Evolutionary conservation across 2,113 vertebrate species (phyloP), one percentile per base, ranked within the genome.

Genomic region (Petroica traversi): DNA sequence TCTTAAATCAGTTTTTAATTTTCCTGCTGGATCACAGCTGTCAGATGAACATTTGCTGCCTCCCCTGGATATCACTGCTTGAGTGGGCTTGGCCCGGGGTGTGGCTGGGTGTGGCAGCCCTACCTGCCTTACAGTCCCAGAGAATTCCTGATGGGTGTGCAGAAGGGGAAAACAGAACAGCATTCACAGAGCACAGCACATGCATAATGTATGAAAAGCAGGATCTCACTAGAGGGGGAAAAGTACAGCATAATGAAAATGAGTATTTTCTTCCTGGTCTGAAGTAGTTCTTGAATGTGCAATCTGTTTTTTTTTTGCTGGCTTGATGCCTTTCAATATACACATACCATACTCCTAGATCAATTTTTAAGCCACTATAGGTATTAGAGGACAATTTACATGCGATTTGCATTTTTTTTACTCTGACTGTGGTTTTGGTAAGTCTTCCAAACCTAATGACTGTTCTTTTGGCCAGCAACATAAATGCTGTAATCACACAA

Each of bases 401-500:
- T 98, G 96, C 94, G 93, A 98, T 98, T 98, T 98, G 97, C 97
- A 97, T 98, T 95, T 98, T 98, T 94, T 90, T 91, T 79, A 95
- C 93, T 97, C 96, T 97, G 96, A 97, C 98, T 98, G 98, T 97
- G 98, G 98, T 98, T 98, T 98, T 97, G 97, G 95, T 98, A 97
- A 97, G 98, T 97, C 97, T 98, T 98, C 98, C 98, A 98, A 98
- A 97, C 96, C 98, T 98, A 98, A 98, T 99, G 98, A 98, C 98
- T 98, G 98, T 98, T 98, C 98, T 97, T 98, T 98, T 98, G 98
- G 98, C 98, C 98, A 98, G 97, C 95, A 97, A 97, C 98, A 97
- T 98, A 98, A 98, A 98, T 98, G 98, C 98, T 98, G 97, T 99
- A 99, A 99, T 99, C 99, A 99, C 98, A 98, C 98, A 98, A 99